Base-by-base conservation (phyloP, 2,113 vertebrate species). In the Ceyx melanurus region DNA sequence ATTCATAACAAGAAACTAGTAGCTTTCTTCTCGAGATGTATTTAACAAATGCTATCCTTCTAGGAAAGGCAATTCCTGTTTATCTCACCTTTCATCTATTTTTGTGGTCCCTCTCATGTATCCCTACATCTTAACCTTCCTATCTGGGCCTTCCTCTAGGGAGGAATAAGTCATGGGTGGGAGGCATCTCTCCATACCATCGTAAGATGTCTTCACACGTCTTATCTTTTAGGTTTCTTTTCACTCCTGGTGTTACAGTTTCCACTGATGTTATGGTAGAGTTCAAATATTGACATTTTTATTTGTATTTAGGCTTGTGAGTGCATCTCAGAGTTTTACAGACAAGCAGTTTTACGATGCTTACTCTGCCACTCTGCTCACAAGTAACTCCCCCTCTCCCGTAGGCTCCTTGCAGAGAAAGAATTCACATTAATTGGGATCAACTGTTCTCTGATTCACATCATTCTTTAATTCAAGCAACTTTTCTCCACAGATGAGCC, bases 361-460 rank as follows among this genome's bases (percentile, higher is more conserved):
- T 62, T 29, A 5, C 18, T 70, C 48, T 83, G 46, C 33, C 35
- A 2, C 0, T 0, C 2, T 4, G 18, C 51, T 67, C 79, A 33
- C 0, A 0, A 75, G 7, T 25, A 51, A 26, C 10, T 61, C 54
- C 21, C 19, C 22, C 17, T 78, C 35, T 61, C 22, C 25, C 31
- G 11, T 12, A 6, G 18, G 48, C 37, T 64, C 35, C 71, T 56
- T 18, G 35, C 23, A 16, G 54, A n/a, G n/a, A n/a, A 91, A 20
- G 29, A 76, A 11, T 65, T 40, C 0, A 0, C 0, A 0, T 82
- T 75, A 15, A 25, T 9, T 33, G 51, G 26, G 51, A 56, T 33
- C 26, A 58, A 11, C 31, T 58, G 0, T 45, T 91, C 25, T 60
- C 33, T 58, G 42, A 46, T 65, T 81, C 73, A 74, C 10, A 11